Percentiles rank a stretch among this genome's conserved stretches.
phyloP scores from a whole-genome alignment of 1,140 invertebrate species.

The Diprion similis region DNA sequence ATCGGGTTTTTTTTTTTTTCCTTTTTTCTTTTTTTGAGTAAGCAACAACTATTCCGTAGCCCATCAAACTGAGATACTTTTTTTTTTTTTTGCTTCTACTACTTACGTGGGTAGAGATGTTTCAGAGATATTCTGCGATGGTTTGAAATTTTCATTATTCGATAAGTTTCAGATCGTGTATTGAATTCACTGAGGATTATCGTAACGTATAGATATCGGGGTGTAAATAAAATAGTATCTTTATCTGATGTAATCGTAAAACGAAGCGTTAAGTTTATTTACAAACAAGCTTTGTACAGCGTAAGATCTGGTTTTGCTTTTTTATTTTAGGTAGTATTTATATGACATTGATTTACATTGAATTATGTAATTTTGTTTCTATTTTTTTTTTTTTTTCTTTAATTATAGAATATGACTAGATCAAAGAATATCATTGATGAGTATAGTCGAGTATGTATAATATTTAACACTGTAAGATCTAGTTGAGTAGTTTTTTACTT shows the following conservation, averaged over 20 bases:
- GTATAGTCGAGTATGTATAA: not conserved
- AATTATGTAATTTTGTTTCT: not conserved
- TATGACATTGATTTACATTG: not conserved
- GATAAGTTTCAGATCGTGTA: too few species aligned
- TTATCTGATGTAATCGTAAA: not conserved
- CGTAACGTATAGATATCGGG: too few species aligned
- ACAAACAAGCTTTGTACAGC: conserved; percentile 13
- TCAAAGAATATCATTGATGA: conserved; percentile 36
- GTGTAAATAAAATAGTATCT: too few species aligned
- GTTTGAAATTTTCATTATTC: too few species aligned
- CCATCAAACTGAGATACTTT: too few species aligned
- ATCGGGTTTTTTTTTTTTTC: not conserved
- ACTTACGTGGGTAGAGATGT: too few species aligned
- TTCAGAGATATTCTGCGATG: too few species aligned
- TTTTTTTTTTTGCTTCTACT: too few species aligned
- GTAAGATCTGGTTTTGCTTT: not conserved
- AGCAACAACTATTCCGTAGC: not conserved
- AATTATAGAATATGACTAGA: conserved; percentile 45
- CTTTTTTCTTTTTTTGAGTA: not conserved
- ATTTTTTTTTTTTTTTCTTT: not conserved
- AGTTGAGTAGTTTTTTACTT: not conserved
- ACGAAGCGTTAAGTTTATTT: conserved; percentile 19
- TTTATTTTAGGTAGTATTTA: not conserved
- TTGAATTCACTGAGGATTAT: too few species aligned
- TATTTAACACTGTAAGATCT: too few species aligned